Evolutionary conservation across 30 jellyfish, hydroid and myxozoan species (phyloP), one percentile per base, ranked within the genome.

Genomic region (Turritopsis dohrnii): DNA sequence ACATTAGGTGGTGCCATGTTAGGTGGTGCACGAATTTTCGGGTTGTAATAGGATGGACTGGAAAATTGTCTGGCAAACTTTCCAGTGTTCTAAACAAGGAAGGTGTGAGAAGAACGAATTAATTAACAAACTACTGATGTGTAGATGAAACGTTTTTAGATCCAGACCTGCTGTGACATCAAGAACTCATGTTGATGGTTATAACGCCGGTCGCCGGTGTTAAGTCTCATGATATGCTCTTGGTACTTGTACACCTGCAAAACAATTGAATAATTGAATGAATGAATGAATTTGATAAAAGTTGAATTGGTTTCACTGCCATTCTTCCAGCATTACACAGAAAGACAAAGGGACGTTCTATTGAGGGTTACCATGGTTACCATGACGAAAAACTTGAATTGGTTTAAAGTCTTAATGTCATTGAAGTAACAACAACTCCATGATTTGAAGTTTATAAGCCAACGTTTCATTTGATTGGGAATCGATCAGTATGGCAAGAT

Each of bases 181-280:
- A 82, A 81, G 65, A 90, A 88, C 60, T 87, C 96, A 1, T 87
- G 92, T 28, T 92, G 95, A 21, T 84, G 92, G 69, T 71, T 79
- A 25, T 76, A 80, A 24, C 95, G 81, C 71, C 88, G 96, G 52
- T 94, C 90, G 53, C 95, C 99, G 17, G 87, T 75, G 86, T 94
- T 94, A 81, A 94, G 83, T 81, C 95, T 89, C 97, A 94, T 89
- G 93, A 94, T 94, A 71, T 94, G 99, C 79, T 94, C 99, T 71
- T 94, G 99, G 83, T 94, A 94, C 76, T 94, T 94, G 84, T 88
- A 89, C 23, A 93, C 98, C 98, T 93, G 66, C 18, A 52, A 28
- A 75, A 8, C 8, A 1, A 69, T 3, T 21, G 65, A 41, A 3
- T 41, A 5, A 5, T 3, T 13, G 13, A 41, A 3, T 41, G 9